Base-by-base conservation (phyloP, 1,140 invertebrate species). In the Zaprionus kolodkinae region DNA sequence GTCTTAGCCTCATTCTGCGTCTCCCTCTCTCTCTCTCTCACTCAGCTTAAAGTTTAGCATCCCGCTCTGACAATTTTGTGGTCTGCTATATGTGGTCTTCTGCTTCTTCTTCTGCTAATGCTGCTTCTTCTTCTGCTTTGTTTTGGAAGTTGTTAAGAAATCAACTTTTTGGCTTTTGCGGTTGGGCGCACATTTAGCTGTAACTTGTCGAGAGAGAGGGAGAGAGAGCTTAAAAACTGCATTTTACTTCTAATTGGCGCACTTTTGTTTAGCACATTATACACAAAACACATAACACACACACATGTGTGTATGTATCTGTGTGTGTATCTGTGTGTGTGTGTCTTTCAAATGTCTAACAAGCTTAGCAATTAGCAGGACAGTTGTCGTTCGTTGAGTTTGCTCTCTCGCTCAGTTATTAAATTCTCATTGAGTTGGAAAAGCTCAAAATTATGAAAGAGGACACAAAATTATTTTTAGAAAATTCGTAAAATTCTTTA, bases 171-270 rank as follows among this genome's bases (percentile, higher is more conserved):
- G 84, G 81, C 80, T 89, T 87, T 81, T 88, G 84, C 77, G 84
- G 84, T 80, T 65, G 66, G 43, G 52, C 65, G 59, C 66, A 80
- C 78, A 80, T 78, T 75, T 75, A 71, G 65, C 45, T 57, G 66
- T 75, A 67, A 73, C 54, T 70, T 63, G 43, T 43, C 36, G 52
- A 76, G 64, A 21, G 21, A 21, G 43, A 43, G 21, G 21, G 21
- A 21, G 21, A 36, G 52, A 72, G 64, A 80, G 84, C 80, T 88
- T 88, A 88, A 87, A 87, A 87, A 76, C 69, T 59, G 59, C 70
- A 88, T 84, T 88, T 87, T 65, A 67, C 77, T 89, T 78, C 85
- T 88, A 88, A 88, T 88, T 88, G 84, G 84, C 81, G 84, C 85
- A 88, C 84, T 88, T 87, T 84, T 88, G 85, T 87, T 87, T 87